Base-by-base conservation (phyloP, 2,888 invertebrate genomes). In the Charanyca ferruginea region DNA sequence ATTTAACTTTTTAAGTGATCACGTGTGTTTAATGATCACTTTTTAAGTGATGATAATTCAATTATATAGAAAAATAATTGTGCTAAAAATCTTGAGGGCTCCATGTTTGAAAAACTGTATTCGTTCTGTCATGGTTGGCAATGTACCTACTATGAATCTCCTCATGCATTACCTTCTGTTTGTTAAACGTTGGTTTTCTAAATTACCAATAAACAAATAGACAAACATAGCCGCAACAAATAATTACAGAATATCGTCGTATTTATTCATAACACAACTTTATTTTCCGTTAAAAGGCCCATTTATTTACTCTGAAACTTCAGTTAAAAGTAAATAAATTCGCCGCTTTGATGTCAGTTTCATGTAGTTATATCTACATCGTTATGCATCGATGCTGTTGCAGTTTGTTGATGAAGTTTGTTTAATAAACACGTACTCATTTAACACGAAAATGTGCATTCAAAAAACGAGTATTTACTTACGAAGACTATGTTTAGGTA, bases 281-380 rank as follows among this genome's bases (percentile, higher is more conserved):
- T 41, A 35, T 53, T 68, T 66, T 22, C 0, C 44, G 2, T 3
- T 45, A 23, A 0, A 47, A 20, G 49, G 32, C 11, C 18, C n/a
- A 11, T 13, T 18, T 51, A 51, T 51, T 51, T 51, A 51, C 51
- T 35, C 13, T 18, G 49, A 4, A 49, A 28, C 49, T 49, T 41
- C 22, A 38, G 42, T 25, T 38, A 49, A 75, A 41, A 13, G 44
- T 45, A 32, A 57, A 69, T 18, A 45, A 49, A 44, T 69, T 20
- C 44, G 7, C 28, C 28, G 35, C 38, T 69, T 76, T 69, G 42
- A 76, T 68, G 38, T 23, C 23, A 57, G 38, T 16, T 69, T 25
- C 13, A 32, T 25, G 11, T 47, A 35, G 11, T 38, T 11, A 74
- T 38, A 38, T 23, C 9, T 2, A 25, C 25, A 35, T 18, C 9